phyloP scores from a whole-genome alignment of 2,797 vertebrate species.

The Trachops cirrhosus region DNA sequence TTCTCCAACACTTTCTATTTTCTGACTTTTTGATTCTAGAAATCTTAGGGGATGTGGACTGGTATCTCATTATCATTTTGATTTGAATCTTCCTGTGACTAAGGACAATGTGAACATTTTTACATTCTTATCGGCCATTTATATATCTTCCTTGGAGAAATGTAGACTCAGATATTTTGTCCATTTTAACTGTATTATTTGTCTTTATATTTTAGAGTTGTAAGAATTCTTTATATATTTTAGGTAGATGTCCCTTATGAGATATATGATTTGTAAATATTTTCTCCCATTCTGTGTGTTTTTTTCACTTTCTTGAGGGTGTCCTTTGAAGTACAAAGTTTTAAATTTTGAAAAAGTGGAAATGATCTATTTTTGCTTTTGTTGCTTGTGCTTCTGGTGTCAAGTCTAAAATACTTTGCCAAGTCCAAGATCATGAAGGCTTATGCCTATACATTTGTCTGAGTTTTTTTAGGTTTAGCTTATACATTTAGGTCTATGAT shows the following conservation, averaged over 20 bases:
- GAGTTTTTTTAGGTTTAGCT: not conserved
- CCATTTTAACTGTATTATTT: not conserved
- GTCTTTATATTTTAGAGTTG: not conserved
- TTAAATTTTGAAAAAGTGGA: not conserved
- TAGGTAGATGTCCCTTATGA: not conserved
- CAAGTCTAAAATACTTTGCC: not conserved
- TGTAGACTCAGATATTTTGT: not conserved
- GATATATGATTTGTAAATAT: not conserved
- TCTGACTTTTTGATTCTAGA: not conserved
- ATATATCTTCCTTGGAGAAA: not conserved
- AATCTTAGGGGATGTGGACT: not conserved
- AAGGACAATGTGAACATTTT: not conserved
- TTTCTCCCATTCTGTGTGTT: not conserved
- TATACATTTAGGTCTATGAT: not conserved
- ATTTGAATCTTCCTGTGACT: not conserved
- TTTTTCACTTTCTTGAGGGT: not conserved
- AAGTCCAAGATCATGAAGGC: not conserved
- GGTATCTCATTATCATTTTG: not conserved
- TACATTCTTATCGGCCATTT: not conserved
- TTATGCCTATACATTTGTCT: not conserved
- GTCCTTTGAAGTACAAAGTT: not conserved
- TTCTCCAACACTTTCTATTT: not conserved
- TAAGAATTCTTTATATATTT: not conserved
- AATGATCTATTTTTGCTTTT: not conserved
- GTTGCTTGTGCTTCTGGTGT: not conserved